Evolutionary conservation across 2,888 invertebrate species (phyloP), one percentile per base, ranked within the genome.

Genomic region (Cerastis rubricosa): DNA sequence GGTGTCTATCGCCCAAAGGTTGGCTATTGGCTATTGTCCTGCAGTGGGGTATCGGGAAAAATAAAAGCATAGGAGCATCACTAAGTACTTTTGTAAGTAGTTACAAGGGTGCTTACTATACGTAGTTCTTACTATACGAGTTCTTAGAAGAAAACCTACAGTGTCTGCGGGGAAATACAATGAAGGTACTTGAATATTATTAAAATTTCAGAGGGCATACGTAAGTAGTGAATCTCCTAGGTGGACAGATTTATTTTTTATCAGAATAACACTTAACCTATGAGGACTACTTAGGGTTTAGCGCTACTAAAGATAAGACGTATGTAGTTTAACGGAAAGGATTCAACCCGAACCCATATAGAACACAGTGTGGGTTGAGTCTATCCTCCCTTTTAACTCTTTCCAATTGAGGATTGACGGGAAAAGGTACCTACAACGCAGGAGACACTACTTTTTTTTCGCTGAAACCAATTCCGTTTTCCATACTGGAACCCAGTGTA

Each of bases 101-200:
- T 11, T 59, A 11, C 35, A 12, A 11, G 17, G 14, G 11, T 64
- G 3, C 17, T n/a, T 59, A 54, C 54, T n/a, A n/a, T n/a, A n/a
- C n/a, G n/a, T n/a, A n/a, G n/a, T n/a, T n/a, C 11, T 3, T 35
- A 14, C 35, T 40, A 47, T 14, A 40, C 6, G 11, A 49, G 9
- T 47, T 40, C 35, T 7, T 63, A 74, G 61, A 76, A 29, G 14
- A 76, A 54, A n/a, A 35, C 7, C 7, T 17, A 40, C 29, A 19
- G 8, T 76, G 17, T 29, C 40, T 47, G 22, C 25, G 47, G 4
- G 22, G 45, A 57, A 8, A 2, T 22, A 59, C 7, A 11, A 29
- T 19, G 6, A 12, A 22, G 40, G 40, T 40, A 40, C 63, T 63
- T 7, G 12, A 43, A 43, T n/a, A 43, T 17, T 29, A 49, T 51